Evolutionary conservation across 2,113 vertebrate genomes (phyloP).

Genomic region (Guaruba guarouba): DNA sequence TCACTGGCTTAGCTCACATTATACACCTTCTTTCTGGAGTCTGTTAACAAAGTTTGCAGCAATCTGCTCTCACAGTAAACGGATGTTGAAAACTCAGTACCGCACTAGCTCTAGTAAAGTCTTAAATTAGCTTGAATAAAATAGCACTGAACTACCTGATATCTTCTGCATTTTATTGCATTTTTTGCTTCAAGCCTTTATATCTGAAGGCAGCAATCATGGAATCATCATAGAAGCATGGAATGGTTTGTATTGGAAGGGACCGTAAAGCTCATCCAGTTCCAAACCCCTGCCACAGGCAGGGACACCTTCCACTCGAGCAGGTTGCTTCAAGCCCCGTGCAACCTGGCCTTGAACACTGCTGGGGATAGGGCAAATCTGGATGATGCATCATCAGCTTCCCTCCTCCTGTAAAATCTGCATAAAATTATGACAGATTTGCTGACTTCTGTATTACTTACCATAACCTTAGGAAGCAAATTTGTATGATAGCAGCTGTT

Average conservation of each 20-base stretch:
- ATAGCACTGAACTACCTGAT: not conserved
- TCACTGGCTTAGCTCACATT: not conserved
- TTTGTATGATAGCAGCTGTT: conserved; percentile 33
- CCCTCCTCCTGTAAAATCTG: not conserved
- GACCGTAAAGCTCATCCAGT: not conserved
- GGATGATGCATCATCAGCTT: not conserved
- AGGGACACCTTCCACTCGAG: not conserved
- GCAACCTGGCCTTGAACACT: not conserved
- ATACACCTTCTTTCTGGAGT: not conserved
- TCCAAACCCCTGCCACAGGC: rapidly evolving
- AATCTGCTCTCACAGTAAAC: not conserved
- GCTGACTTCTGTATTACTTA: conserved; percentile 1
- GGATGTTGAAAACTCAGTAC: not conserved
- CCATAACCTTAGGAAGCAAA: conserved; percentile 36
- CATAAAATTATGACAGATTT: not conserved
- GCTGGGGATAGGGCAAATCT: not conserved
- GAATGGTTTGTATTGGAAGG: not conserved
- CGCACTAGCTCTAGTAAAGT: not conserved
- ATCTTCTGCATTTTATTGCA: not conserved
- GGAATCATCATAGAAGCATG: not conserved
- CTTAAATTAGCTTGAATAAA: not conserved
- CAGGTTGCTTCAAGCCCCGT: not conserved
- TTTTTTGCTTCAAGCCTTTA: not conserved
- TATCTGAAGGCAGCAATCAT: not conserved
- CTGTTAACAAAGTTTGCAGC: not conserved